phyloP scores from a whole-genome alignment of 2,113 vertebrate species.

The Egretta garzetta region DNA sequence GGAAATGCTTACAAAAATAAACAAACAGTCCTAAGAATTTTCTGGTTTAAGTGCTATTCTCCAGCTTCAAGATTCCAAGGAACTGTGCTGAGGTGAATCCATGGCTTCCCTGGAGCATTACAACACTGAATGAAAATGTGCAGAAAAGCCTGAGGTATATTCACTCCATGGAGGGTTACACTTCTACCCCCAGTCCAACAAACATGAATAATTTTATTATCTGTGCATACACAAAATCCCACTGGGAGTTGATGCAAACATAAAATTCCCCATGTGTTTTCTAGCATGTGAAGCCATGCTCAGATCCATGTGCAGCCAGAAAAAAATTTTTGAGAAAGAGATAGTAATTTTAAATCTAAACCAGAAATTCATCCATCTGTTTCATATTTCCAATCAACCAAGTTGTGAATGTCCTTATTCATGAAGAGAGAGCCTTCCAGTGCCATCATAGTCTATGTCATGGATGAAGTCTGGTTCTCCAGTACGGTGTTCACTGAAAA shows the following conservation, averaged over 20 bases:
- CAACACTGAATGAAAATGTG: not conserved
- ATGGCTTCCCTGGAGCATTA: not conserved
- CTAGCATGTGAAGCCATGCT: not conserved
- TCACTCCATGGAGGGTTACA: not conserved
- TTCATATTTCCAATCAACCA: not conserved
- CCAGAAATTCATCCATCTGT: not conserved
- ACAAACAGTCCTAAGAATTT: not conserved
- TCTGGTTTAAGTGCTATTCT: not conserved
- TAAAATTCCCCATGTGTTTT: not conserved
- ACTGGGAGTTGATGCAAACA: not conserved
- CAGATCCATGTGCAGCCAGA: not conserved
- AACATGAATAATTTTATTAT: not conserved
- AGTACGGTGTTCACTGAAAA: not conserved
- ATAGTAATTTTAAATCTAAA: conserved; percentile 6
- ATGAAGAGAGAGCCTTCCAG: not conserved
- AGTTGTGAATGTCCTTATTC: not conserved
- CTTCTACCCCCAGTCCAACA: not conserved
- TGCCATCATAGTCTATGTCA: not conserved
- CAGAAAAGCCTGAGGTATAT: not conserved
- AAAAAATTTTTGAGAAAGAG: not conserved
- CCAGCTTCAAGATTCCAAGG: not conserved
- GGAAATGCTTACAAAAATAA: not conserved
- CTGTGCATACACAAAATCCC: not conserved
- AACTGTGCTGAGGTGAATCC: not conserved
- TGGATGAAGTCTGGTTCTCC: not conserved